Evolutionary conservation across 2,113 vertebrate species (phyloP).

Genomic region (Pyxicephalus adspersus): DNA sequence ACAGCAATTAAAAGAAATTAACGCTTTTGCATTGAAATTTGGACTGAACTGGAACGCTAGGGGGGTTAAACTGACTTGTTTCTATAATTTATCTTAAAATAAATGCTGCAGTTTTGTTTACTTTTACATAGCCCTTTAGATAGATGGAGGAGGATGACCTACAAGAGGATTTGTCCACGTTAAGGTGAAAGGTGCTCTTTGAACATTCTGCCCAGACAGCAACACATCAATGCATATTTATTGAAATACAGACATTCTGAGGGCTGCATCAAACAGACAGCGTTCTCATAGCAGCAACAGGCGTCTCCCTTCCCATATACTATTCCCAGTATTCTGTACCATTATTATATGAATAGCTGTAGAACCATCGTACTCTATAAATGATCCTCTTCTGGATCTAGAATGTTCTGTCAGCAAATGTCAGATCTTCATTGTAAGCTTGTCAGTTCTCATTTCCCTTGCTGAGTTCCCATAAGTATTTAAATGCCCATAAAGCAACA

Average conservation of each 20-base stretch:
- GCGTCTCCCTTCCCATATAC: not conserved
- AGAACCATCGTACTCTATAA: conserved; percentile 1
- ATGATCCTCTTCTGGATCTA: conserved; percentile 14
- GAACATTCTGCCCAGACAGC: not conserved
- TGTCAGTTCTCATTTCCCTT: not conserved
- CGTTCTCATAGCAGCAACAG: conserved; percentile 50
- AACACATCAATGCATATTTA: conserved; percentile 30
- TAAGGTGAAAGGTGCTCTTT: no score
- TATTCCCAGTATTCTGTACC: not conserved
- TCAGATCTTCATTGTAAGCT: not conserved
- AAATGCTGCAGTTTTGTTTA: no score
- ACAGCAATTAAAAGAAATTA: no score
- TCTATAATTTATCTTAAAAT: no score
- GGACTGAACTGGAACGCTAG: no score
- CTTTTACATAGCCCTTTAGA: no score
- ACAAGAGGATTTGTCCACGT: no score
- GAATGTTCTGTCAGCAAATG: conserved; percentile 14
- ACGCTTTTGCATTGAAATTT: no score
- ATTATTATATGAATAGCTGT: not conserved
- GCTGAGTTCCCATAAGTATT: not conserved
- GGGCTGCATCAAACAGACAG: conserved; percentile 49
- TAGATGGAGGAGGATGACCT: no score
- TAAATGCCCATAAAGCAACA: not conserved
- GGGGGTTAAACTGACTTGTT: no score
- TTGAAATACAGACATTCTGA: conserved; percentile 11